phyloP scores from a whole-genome alignment of 2,888 invertebrate species.

The Drosophila birchii region DNA sequence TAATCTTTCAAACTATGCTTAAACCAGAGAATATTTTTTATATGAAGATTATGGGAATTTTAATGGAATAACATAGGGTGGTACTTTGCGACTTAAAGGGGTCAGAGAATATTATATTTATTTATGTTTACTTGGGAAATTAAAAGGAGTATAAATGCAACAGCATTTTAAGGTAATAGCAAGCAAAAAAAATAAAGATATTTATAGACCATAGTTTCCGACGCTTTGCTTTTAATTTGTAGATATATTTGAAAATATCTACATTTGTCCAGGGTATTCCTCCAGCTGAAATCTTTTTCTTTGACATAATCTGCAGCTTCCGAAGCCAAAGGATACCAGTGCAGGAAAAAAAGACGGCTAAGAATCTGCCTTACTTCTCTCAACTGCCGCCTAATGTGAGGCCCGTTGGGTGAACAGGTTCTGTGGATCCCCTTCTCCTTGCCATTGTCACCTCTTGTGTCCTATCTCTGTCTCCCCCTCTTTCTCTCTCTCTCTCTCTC shows the following conservation, averaged over 20 bases:
- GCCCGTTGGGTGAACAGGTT: conserved; percentile 69
- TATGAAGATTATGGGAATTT: background rate
- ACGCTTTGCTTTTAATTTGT: too few relatives aligned
- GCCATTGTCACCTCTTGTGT: conserved; percentile 14
- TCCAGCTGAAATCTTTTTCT: too few relatives aligned
- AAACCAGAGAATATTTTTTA: background rate
- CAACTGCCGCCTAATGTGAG: conserved; percentile 61
- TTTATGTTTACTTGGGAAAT: background rate
- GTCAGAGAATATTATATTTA: background rate
- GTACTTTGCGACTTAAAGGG: background rate
- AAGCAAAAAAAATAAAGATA: too few relatives aligned
- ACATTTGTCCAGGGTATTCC: conserved; percentile 9
- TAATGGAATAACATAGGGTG: background rate
- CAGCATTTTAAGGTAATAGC: too few relatives aligned
- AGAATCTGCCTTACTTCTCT: conserved; percentile 46
- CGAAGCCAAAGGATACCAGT: conserved; percentile 40
- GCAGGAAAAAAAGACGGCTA: conserved; percentile 20
- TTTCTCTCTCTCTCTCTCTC: background rate
- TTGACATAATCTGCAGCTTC: conserved; percentile 11
- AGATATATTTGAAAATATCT: background rate
- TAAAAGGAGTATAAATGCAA: background rate
- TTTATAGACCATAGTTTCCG: too few relatives aligned
- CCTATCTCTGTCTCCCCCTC: conserved; percentile 1
- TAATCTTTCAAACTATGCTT: conserved; percentile 3
- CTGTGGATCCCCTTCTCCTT: conserved; percentile 6